Conservation (phyloP, 2,888 invertebrate species). For the Drosophila formosana region DNA sequence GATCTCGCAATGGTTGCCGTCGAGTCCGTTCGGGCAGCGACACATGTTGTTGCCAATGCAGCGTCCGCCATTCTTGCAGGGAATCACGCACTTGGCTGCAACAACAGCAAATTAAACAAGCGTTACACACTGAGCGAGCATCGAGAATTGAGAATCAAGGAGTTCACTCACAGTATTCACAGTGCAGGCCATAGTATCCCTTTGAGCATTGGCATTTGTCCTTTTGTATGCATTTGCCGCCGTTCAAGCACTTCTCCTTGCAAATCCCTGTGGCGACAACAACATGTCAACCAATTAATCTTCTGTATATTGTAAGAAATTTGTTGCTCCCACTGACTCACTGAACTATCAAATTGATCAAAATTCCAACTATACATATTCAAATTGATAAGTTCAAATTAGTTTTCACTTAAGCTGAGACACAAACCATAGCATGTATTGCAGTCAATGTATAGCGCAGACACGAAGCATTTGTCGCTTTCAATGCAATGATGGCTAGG, state of each 20-base stretch:
- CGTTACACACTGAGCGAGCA: not conserved
- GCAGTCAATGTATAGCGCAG: not conserved
- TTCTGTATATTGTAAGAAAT: not conserved
- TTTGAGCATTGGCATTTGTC: conserved; percentile 96
- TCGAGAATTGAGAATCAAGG: conserved; percentile 55
- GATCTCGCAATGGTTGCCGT: conserved; percentile 96
- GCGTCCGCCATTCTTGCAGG: conserved; percentile 95
- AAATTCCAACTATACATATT: no score
- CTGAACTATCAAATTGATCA: no score
- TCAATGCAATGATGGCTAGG: no score
- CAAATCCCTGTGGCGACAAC: conserved; percentile 91
- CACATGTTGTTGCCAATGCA: conserved; percentile 96
- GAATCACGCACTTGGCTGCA: conserved; percentile 94
- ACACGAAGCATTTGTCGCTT: not conserved
- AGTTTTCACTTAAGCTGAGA: no score
- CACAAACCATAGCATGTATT: not conserved
- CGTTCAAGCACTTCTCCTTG: conserved; percentile 95
- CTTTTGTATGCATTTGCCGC: conserved; percentile 97
- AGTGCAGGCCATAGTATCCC: conserved; percentile 95
- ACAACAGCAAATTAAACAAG: not conserved
- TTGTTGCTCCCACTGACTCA: not conserved
- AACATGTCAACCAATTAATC: not conserved
- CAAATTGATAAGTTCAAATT: no score
- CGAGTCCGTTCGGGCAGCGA: conserved; percentile 93
- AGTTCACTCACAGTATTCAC: conserved; percentile 93